phyloP scores from a whole-genome alignment of 2,797 vertebrate species.

The Pseudotriccus pelzelni region DNA sequence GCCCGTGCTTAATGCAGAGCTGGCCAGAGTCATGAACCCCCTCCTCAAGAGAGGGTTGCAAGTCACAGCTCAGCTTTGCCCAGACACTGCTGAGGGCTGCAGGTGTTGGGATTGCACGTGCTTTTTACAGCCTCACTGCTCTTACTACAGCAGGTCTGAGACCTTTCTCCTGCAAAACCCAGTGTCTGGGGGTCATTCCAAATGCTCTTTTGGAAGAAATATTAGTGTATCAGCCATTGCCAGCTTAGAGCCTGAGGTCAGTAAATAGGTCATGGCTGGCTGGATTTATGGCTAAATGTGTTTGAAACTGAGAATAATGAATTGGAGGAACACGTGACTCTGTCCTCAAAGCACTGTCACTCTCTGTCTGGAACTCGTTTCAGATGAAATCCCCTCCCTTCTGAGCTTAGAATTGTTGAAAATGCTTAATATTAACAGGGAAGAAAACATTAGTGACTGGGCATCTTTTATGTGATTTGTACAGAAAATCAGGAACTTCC shows the following conservation, averaged over 20 bases:
- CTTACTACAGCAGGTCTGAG: not conserved
- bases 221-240: not conserved
- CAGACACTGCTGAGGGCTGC: not conserved
- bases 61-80: not conserved
- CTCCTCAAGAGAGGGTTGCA: not conserved
- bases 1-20: not conserved
- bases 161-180: not conserved
- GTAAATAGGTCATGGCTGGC: not conserved
- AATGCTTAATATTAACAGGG: not conserved
- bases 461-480: not conserved
- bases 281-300: not conserved
- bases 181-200: not conserved
- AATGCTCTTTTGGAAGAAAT: not conserved
- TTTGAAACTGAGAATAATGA: not conserved
- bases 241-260: not conserved
- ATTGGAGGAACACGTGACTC: not conserved
- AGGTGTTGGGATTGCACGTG: not conserved
- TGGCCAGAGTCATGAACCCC: not conserved
- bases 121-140: not conserved
- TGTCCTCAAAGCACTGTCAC: not conserved
- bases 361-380: not conserved
- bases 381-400: not conserved
- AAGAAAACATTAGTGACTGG: not conserved
- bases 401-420: not conserved
- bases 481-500: not conserved